Base-by-base conservation (phyloP, 2,888 invertebrate genomes). In the Drosophila picticornis region DNA sequence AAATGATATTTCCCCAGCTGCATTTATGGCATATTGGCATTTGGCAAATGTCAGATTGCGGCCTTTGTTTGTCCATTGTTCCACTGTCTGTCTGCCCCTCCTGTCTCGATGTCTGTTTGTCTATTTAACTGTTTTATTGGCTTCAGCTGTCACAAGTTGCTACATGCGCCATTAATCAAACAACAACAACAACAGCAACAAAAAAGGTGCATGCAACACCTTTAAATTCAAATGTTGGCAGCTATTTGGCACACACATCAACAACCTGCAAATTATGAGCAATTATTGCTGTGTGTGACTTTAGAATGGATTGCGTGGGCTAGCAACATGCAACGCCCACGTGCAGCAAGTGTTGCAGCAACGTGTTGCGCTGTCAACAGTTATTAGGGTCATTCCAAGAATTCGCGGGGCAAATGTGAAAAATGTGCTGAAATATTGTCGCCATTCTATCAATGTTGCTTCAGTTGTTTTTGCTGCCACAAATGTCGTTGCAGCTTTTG, bases 31-130 rank as follows among this genome's bases (percentile, higher is more conserved):
- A 69, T 72, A 79, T 75, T 90, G 90, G 84, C 90, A 89, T 90
- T 90, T 82, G 77, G 67, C 83, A 89, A 89, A 89, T 89, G 89
- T 88, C 89, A 89, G 80, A 75, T 72, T 32, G 77, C 77, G 75
- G 75, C 82, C 83, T 76, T 84, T 85, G 82, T 81, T 70, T 68
- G 67, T 25, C 25, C 72, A 72, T 71, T 72, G 73, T 72, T 67
- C 51, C 13, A 4, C 40, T 64, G 46, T 32, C 32, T 68, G 31
- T 2, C 19, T 36, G 16, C 27, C 50, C 4, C 1, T 22, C 36
- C 19, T 34, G 13, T 58, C 48, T 6, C 1, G 10, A n/a, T 29
- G 53, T 48, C 48, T 48, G 16, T 13, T n/a, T 16, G 51, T 71
- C 69, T 63, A 29, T 68, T 64, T 66, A 51, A 32, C 66, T 40